Base-by-base conservation (phyloP, 1,140 invertebrate genomes). In the Drosophila kurseongensis region DNA sequence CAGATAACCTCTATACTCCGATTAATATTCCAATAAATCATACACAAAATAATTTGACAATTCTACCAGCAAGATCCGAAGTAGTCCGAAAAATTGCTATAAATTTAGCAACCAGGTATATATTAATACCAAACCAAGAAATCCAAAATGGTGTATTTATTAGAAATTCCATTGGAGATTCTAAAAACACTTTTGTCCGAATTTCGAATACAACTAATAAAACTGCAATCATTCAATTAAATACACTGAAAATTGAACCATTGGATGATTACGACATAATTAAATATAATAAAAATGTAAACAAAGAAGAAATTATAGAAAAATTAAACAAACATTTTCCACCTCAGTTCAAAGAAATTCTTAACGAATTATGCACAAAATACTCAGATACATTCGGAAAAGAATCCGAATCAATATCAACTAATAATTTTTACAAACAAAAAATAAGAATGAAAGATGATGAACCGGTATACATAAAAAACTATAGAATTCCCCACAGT, bases 361-460 rank as follows among this genome's bases (percentile, higher is more conserved):
- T 36, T 52, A 36, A 55, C n/a, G 12, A 55, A 55, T 55, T 40
- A 40, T 35, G 42, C 16, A 45, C 42, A 8, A 35, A 52, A 52
- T 36, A 52, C 32, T 13, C 29, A 36, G 32, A 52, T 45, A 45
- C 23, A 45, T 45, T 45, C 16, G 8, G 8, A 18, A 45, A 23
- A 45, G 14, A 45, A 45, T 18, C 10, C 7, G 14, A 44, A 44
- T 9, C 42, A 4, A 23, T 45, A 16, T 42, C 41, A 42, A 42
- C 41, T 14, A 42, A 42, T n/a, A n/a, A 41, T 41, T 41, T 41
- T 7, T 41, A 41, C 6, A 41, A 41, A 14, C n/a, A n/a, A 41
- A 41, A 7, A 14, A 41, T 45, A 45, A 45, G 9, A 23, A 45
- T 18, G 16, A 35, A 51, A 48, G 18, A 48, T 27, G 18, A n/a